Percentiles rank a stretch among this genome's conserved stretches.
Conservation (phyloP, 2,888 invertebrate species). For the Chymomyza caudatula region DNA sequence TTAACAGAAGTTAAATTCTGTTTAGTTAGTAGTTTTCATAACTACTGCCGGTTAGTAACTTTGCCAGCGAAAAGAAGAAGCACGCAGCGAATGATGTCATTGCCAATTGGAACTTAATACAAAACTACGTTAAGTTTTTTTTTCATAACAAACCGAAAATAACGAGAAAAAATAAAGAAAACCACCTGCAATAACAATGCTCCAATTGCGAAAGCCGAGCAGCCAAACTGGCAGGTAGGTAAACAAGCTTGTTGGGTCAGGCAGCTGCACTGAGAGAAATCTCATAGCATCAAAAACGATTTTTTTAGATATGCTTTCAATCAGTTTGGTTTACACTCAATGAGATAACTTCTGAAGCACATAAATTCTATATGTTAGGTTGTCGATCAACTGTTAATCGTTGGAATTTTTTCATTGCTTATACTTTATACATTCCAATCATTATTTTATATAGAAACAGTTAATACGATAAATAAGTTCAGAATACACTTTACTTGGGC, state of each 20-base stretch:
- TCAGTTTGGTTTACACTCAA: too few relatives aligned
- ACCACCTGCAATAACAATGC: conserved; percentile 36
- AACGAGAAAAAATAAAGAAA: conserved; percentile 18
- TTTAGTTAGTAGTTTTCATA: conserved; percentile 39
- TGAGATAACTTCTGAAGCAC: too few relatives aligned
- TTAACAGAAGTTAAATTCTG: conserved; percentile 52
- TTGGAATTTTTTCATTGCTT: too few relatives aligned
- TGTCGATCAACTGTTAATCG: too few relatives aligned
- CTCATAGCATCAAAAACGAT: not conserved
- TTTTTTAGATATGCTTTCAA: too few relatives aligned
- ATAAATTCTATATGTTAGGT: too few relatives aligned
- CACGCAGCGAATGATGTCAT: conserved; percentile 55
- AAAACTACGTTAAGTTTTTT: conserved; percentile 27
- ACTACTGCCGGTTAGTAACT: conserved; percentile 18
- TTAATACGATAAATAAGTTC: too few relatives aligned
- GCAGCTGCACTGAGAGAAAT: conserved; percentile 31
- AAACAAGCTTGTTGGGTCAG: not conserved
- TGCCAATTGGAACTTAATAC: conserved; percentile 40
- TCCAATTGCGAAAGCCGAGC: conserved; percentile 56
- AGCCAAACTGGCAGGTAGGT: conserved; percentile 19
- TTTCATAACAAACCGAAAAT: conserved; percentile 20
- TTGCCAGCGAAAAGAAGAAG: conserved; percentile 1
- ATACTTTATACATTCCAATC: too few relatives aligned
- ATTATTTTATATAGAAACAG: too few relatives aligned
- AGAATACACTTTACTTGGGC: too few relatives aligned